Conservation (phyloP, 2,888 invertebrate species). For the Polyommatus iphigenia region DNA sequence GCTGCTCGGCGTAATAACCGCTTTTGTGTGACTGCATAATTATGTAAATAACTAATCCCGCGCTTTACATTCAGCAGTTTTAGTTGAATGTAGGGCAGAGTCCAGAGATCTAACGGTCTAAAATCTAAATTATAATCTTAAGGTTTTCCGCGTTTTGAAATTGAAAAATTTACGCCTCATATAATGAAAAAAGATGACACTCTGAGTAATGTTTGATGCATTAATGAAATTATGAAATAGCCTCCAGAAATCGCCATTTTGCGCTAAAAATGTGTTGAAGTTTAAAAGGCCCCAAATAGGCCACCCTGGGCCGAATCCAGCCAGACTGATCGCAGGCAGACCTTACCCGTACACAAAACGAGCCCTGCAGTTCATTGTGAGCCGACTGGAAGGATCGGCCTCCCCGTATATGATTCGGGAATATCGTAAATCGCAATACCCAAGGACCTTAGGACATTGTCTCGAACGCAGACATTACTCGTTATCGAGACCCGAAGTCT, state of each 20-base stretch:
- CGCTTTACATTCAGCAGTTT: neutral
- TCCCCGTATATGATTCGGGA: no score
- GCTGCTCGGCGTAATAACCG: neutral
- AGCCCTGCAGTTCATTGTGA: no score
- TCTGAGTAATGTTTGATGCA: neutral
- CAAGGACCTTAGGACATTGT: no score
- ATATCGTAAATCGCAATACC: no score
- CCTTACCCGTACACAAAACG: no score
- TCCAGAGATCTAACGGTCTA: neutral
- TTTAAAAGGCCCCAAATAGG: no score
- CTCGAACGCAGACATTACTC: no score
- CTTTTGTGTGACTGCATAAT: neutral
- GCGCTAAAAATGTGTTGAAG: no score
- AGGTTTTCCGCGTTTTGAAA: neutral
- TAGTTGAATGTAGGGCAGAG: neutral
- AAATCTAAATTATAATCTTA: neutral
- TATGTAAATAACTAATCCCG: neutral
- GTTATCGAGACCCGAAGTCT: no score
- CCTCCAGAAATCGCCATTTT: neutral
- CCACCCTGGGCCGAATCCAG: no score
- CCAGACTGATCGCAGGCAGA: no score
- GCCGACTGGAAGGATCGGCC: no score
- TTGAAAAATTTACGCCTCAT: neutral
- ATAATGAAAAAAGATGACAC: neutral
- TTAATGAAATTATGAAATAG: neutral